Base-by-base conservation (phyloP, 2,888 invertebrate species). In the Tanypteryx hageni region DNA sequence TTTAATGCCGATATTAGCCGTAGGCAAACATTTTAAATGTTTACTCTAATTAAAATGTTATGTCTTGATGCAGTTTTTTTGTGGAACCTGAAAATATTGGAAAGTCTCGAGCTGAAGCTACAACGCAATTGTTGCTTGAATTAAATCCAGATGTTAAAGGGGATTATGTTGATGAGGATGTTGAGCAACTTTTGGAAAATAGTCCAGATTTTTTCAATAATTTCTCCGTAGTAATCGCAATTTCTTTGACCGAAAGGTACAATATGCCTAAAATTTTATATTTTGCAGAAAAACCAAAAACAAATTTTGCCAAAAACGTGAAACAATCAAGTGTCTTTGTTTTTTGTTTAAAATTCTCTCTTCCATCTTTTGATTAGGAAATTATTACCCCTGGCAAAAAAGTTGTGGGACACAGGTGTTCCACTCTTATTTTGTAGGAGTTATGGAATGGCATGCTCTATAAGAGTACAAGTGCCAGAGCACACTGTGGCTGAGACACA, bases 91-190 rank as follows among this genome's bases (percentile, higher is more conserved):
- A 97, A 44, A 97, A 97, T 94, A 96, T 98, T 94, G 99, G 99
- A 0, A 96, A 97, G 94, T 97, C 98, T 27, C 96, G 99, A 95
- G 99, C 98, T 0, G 97, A 98, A 94, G 97, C 97, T 93, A 97
- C 98, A 0, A 97, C 98, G 92, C 97, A 98, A 93, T 96, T 98
- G 92, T 95, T 99, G 92, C 95, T 98, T 93, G 99, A 99, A 95
- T 95, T 99, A 91, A 99, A 99, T 96, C 96, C 98, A 0, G 99
- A 99, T 95, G 99, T 99, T 0, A 96, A 97, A 94, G 99, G 99
- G 0, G 98, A 99, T 95, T 98, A 97, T 94, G 97, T 99, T 57
- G 98, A 98, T 94, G 99, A 99, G 95, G 97, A 97, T 93, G 96
- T 97, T 61, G 98, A 99, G 94, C 97, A 97, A 94, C 96, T 99